phyloP scores from a whole-genome alignment of 2,113 vertebrate genomes.

The Varanus salvator region DNA sequence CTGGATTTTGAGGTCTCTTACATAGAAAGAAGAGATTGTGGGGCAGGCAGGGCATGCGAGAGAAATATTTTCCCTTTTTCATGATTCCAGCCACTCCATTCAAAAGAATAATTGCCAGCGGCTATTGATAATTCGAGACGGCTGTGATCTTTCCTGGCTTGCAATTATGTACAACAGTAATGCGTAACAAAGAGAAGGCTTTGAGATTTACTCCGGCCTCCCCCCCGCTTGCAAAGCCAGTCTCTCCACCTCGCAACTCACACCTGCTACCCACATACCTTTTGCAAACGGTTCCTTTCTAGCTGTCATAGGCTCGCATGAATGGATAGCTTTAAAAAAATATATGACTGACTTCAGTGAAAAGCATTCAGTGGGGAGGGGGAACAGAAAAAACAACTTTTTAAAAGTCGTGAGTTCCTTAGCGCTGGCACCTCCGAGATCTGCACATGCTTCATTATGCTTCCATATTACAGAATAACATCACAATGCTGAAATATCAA shows the following conservation, averaged over 20 bases:
- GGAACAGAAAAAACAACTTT: background rate
- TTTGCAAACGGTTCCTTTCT: background rate
- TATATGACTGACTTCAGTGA: slow-evolving; percentile 3
- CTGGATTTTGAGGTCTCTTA: slow-evolving; percentile 2
- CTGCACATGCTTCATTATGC: background rate
- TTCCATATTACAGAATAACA: too few species aligned
- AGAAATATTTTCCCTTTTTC: background rate
- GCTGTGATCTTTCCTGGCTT: slow-evolving; percentile 30
- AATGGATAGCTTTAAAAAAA: slow-evolving; percentile 4
- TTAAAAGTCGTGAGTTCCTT: background rate
- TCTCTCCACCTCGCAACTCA: background rate
- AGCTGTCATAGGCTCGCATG: background rate
- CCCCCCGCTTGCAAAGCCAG: background rate
- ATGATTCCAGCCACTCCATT: slow-evolving; percentile 9
- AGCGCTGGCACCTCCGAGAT: background rate
- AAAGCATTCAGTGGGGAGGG: slow-evolving; percentile 3
- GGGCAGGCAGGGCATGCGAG: background rate
- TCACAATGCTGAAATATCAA: too few species aligned
- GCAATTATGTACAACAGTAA: slow-evolving; percentile 21
- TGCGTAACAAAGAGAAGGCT: slow-evolving; percentile 11
- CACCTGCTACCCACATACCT: background rate
- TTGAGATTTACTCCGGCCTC: slow-evolving; percentile 15
- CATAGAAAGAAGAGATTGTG: background rate
- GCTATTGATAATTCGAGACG: slow-evolving; percentile 24
- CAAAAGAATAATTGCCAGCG: slow-evolving; percentile 23